Evolutionary conservation across 2,888 invertebrate species (phyloP).

Genomic region (Synergus gifuensis): DNA sequence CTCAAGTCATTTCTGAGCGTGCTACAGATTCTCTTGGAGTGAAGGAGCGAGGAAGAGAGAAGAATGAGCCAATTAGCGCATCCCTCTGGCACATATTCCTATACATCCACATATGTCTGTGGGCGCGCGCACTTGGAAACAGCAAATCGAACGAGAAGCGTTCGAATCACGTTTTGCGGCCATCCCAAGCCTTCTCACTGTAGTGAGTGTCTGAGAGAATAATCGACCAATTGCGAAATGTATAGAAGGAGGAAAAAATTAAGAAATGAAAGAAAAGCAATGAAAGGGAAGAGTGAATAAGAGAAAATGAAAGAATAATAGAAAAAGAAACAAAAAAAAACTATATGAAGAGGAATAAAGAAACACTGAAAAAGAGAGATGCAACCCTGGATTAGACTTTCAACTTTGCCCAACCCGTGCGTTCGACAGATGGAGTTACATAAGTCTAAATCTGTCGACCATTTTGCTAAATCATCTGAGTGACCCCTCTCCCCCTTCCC

Average conservation of each 20-base stretch:
- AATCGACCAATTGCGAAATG: constrained; percentile 13
- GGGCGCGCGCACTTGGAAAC: constrained; percentile 31
- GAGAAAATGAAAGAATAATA: constrained; percentile 1
- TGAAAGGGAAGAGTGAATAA: background rate
- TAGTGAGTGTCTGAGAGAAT: background rate
- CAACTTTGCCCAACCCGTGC: constrained; percentile 56
- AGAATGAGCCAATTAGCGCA: constrained; percentile 52
- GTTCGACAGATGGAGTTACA: constrained; percentile 69
- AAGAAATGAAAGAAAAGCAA: background rate
- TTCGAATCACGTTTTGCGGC: constrained; percentile 38
- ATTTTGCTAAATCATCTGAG: constrained; percentile 70
- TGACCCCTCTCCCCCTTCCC: constrained; percentile 54
- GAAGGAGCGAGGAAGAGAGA: constrained; percentile 39
- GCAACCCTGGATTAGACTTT: constrained; percentile 41
- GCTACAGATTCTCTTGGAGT: constrained; percentile 48
- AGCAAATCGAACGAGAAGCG: constrained; percentile 43
- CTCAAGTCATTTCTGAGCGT: constrained; percentile 36
- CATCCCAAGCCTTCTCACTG: constrained; percentile 3
- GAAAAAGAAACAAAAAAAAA: constrained; percentile 18
- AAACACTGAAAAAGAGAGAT: background rate
- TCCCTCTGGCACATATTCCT: constrained; percentile 30
- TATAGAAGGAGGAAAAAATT: background rate
- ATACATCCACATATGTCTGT: background rate
- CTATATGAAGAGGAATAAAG: background rate
- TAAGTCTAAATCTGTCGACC: constrained; percentile 75